phyloP scores from a whole-genome alignment of 2,113 vertebrate species.

The Malaclemys terrapin region DNA sequence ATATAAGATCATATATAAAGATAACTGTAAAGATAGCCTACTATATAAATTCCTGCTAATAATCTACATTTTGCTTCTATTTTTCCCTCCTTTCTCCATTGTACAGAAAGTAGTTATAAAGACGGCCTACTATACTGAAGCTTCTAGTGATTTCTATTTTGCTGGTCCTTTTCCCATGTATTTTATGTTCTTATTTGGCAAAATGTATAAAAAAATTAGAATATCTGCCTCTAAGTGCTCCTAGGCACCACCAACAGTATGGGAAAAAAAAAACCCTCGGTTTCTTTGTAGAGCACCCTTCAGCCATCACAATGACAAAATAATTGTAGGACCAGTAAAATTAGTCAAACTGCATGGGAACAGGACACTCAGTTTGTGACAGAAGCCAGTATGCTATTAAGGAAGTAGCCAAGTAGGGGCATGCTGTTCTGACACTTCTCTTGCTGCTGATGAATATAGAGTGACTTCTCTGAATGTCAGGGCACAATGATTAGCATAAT shows the following conservation, averaged over 20 bases:
- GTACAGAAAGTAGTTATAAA: background rate
- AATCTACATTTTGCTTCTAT: background rate
- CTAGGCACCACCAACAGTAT: conserved; percentile 56
- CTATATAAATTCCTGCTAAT: background rate
- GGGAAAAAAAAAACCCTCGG: background rate
- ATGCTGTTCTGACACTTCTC: conserved; percentile 75
- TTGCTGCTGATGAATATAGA: conserved; percentile 57
- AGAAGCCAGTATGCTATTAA: conserved; percentile 76
- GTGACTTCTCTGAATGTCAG: conserved; percentile 69
- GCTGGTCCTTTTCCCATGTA: background rate
- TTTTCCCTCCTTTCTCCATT: background rate
- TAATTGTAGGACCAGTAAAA: conserved; percentile 78
- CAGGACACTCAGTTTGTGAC: conserved; percentile 74
- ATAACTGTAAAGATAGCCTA: background rate
- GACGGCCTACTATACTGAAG: background rate
- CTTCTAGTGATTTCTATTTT: conserved; percentile 7
- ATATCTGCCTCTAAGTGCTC: conserved; percentile 49
- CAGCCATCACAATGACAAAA: conserved; percentile 76
- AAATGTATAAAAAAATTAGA: conserved; percentile 16
- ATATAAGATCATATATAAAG: background rate
- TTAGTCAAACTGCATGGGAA: conserved; percentile 72
- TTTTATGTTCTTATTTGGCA: background rate
- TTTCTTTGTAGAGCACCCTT: conserved; percentile 64
- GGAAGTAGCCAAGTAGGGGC: conserved; percentile 75
- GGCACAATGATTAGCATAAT: conserved; percentile 73